A percentile compares a stretch with the other conserved stretches of the same genome.
phyloP scores from a whole-genome alignment of 1,140 invertebrate genomes.

The Calosoma granatense region DNA sequence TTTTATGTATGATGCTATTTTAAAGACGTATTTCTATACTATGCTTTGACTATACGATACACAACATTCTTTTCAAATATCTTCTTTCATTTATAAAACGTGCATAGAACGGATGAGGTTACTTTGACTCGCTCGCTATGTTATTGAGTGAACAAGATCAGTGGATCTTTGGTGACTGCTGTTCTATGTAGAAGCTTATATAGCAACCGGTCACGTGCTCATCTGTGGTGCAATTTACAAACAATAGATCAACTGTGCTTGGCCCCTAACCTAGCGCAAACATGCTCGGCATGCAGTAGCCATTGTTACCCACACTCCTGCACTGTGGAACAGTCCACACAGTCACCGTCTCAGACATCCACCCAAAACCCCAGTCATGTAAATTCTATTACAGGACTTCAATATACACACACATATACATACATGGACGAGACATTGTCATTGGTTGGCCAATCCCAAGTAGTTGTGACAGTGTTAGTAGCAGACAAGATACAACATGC shows the following conservation, averaged over 20 bases:
- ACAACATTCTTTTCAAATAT: no score
- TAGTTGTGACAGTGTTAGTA: no score
- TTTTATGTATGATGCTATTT: no score
- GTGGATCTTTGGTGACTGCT: background rate
- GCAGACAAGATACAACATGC: no score
- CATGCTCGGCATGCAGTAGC: slow-evolving; percentile 4
- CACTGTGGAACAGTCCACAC: background rate
- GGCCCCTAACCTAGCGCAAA: background rate
- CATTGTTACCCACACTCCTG: background rate
- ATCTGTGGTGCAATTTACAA: slow-evolving; percentile 8
- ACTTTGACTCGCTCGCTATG: background rate
- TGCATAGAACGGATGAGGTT: background rate
- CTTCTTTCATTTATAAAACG: no score
- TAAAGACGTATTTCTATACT: background rate
- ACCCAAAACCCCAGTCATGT: background rate
- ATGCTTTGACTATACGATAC: background rate
- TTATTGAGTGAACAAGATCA: background rate
- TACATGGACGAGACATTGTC: background rate
- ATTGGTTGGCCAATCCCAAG: background rate
- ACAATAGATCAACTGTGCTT: slow-evolving; percentile 2
- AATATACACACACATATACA: background rate
- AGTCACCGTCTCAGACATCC: background rate
- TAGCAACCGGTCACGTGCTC: background rate
- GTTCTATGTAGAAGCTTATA: background rate
- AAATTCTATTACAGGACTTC: slow-evolving; percentile 3